phyloP scores from a whole-genome alignment of 2,888 invertebrate species.

The Linnaemya vulpina region DNA sequence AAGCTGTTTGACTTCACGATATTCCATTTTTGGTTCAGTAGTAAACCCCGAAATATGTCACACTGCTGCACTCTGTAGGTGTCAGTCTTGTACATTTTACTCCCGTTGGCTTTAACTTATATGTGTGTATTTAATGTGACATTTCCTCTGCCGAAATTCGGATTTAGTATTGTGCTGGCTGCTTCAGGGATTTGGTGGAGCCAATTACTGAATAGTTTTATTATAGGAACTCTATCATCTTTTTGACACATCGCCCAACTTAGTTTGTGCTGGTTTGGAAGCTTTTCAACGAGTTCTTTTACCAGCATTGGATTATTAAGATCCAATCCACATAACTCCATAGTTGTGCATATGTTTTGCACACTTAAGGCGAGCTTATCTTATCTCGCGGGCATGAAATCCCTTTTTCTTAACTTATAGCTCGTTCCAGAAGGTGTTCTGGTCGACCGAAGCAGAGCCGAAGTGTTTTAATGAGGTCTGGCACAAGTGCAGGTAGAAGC shows the following conservation, averaged over 20 bases:
- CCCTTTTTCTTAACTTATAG: slow-evolving; percentile 18
- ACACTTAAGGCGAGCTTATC: slow-evolving; percentile 23
- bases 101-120: neutral
- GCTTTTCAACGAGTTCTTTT: slow-evolving; percentile 11
- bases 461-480: slow-evolving; percentile 34
- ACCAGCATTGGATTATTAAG: slow-evolving; percentile 15
- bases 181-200: neutral
- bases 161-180: slow-evolving; percentile 25
- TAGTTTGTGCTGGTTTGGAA: neutral
- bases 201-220: slow-evolving; percentile 18
- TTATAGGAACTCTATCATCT: slow-evolving; percentile 7
- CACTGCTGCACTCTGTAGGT: slow-evolving; percentile 1
- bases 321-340: slow-evolving; percentile 4
- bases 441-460: slow-evolving; percentile 28
- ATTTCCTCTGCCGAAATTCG: neutral
- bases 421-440: slow-evolving; percentile 48
- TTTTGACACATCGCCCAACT: slow-evolving; percentile 40
- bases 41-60: neutral
- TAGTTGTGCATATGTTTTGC: slow-evolving; percentile 26
- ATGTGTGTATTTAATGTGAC: neutral
- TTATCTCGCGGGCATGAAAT: slow-evolving; percentile 32
- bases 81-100: neutral
- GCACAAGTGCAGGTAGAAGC: slow-evolving; percentile 16
- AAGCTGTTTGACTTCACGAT: too few species aligned
- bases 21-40: slow-evolving; percentile 30